These are phyloP conservation scores for Sesia apiformis DNA, from an alignment of 2,888 invertebrate species.

Conservation along the genomic window DNA sequence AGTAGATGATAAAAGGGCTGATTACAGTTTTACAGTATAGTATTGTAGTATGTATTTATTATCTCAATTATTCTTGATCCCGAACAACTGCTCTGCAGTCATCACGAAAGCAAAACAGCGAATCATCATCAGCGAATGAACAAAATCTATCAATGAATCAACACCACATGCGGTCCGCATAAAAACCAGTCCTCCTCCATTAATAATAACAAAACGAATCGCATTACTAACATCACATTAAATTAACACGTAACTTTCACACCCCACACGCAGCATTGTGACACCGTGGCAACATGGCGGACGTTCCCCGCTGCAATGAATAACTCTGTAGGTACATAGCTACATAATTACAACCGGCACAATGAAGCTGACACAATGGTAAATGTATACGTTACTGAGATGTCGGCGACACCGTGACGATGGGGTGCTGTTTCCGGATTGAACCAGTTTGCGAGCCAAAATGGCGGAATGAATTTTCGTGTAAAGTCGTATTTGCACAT, in stretches of 20 bases:
- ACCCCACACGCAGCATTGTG: constrained; percentile 3
- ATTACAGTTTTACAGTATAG: too few species aligned
- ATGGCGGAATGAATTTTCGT: constrained; percentile 8
- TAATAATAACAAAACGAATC: constrained; percentile 18
- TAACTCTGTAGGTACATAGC: constrained; percentile 19
- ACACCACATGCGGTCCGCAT: too few species aligned
- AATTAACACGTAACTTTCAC: constrained; percentile 27
- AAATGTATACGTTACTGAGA: background rate
- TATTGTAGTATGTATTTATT: too few species aligned
- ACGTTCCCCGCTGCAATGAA: constrained; percentile 14
- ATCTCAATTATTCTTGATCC: too few species aligned
- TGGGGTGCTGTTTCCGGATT: constrained; percentile 19
- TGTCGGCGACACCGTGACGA: constrained; percentile 9
- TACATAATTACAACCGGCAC: constrained; percentile 33
- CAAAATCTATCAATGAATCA: too few species aligned
- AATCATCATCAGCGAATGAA: too few species aligned
- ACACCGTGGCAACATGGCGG: background rate
- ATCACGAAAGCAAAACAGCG: too few species aligned
- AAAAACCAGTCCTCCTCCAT: background rate
- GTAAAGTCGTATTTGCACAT: background rate
- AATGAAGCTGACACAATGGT: constrained; percentile 24
- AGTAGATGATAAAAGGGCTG: too few species aligned
- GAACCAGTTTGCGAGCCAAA: constrained; percentile 10
- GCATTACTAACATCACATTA: constrained; percentile 40
- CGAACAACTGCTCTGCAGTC: too few species aligned